These are phyloP conservation scores for Apostichopus leukothele DNA, from an alignment of 53 echinoderm and acorn worm genomes.

Conservation along the genomic window DNA sequence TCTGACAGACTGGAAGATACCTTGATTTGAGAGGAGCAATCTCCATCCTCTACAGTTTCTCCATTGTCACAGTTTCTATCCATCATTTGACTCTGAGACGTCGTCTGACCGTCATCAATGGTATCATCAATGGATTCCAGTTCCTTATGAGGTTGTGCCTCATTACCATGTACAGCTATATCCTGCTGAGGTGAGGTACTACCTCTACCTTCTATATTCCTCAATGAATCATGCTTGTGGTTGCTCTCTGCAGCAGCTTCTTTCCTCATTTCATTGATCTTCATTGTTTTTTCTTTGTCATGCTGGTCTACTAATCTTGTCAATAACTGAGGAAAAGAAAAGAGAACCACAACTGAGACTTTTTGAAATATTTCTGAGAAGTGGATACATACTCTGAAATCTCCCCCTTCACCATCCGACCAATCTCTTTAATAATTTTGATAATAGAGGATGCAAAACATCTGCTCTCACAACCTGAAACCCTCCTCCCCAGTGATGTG, in stretches of 20 bases:
- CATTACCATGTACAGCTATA: not conserved
- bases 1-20: not conserved
- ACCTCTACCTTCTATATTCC: not conserved
- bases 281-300: conserved; percentile 53
- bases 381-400: too few relatives aligned
- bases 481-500: too few relatives aligned
- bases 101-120: not conserved
- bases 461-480: too few relatives aligned
- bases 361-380: too few relatives aligned
- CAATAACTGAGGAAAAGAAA: conserved; percentile 58
- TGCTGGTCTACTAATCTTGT: conserved; percentile 72
- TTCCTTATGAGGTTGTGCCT: not conserved
- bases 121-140: not conserved
- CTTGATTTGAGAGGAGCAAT: not conserved
- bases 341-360: not conserved
- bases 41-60: not conserved
- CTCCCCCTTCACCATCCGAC: too few relatives aligned
- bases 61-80: not conserved
- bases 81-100: not conserved
- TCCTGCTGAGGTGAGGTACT: not conserved
- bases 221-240: not conserved
- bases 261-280: conserved; percentile 26
- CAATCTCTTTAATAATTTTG: too few relatives aligned
- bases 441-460: too few relatives aligned
- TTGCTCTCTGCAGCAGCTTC: not conserved